Percentiles rank a stretch among this genome's conserved stretches.
Evolutionary conservation across 2,113 vertebrate species (phyloP).

Genomic region (Eolophus roseicapilla): DNA sequence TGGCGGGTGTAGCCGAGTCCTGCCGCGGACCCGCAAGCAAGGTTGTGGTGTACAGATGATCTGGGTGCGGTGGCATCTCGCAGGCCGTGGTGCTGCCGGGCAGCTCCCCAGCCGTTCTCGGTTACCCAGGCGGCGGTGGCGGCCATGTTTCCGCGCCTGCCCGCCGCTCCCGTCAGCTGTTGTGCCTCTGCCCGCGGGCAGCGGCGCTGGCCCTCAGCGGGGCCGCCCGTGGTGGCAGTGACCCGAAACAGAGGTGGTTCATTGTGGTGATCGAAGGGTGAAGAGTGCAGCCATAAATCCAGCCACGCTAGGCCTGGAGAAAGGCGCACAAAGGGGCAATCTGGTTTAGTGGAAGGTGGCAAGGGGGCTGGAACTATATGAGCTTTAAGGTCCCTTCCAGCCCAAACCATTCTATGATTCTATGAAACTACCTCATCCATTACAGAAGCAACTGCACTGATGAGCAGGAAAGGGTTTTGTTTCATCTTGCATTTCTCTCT

Average conservation of each 20-base stretch:
- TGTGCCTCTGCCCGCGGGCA: too few relatives aligned
- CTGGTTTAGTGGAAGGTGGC: neutral
- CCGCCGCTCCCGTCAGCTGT: neutral
- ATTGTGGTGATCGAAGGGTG: rapidly evolving
- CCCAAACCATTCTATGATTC: neutral
- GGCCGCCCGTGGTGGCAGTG: neutral
- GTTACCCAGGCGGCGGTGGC: neutral
- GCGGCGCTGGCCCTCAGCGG: neutral
- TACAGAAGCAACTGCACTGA: neutral
- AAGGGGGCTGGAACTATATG: neutral
- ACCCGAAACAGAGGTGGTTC: neutral
- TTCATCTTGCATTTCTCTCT: neutral
- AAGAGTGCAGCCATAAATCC: rapidly evolving
- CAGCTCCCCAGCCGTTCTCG: neutral
- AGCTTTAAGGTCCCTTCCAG: neutral
- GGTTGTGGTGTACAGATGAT: too few relatives aligned
- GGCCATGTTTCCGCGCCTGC: neutral
- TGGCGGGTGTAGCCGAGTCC: neutral
- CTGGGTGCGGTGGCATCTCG: neutral
- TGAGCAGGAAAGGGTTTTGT: neutral
- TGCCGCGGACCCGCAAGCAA: too few relatives aligned
- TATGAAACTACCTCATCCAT: neutral
- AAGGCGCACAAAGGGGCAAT: rapidly evolving
- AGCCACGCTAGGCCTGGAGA: neutral
- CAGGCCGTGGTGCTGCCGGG: too few relatives aligned